phyloP scores from a whole-genome alignment of 1,140 invertebrate species.

The Drosophila hydei region DNA sequence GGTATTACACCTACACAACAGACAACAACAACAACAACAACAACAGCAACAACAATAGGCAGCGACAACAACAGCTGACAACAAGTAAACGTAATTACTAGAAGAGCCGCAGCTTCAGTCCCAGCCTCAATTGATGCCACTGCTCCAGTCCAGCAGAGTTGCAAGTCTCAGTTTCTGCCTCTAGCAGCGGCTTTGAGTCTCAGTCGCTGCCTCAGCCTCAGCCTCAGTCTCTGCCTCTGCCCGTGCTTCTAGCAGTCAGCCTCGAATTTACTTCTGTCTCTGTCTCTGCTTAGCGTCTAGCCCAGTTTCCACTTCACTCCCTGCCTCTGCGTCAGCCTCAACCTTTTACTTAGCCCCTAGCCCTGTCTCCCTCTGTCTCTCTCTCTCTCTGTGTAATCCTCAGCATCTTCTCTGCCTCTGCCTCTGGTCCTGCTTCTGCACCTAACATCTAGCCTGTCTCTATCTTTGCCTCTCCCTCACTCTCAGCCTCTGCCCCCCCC shows the following conservation, averaged over 20 bases:
- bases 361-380: not conserved
- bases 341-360: not conserved
- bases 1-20: constrained; percentile 72
- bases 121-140: constrained; percentile 4
- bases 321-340: not conserved
- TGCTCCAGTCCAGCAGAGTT: not conserved
- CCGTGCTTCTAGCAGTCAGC: not conserved
- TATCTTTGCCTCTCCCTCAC: not conserved
- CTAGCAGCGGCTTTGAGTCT: not conserved
- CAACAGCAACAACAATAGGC: constrained; percentile 21
- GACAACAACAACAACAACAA: constrained; percentile 42
- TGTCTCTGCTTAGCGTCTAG: not conserved
- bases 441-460: not conserved
- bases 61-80: constrained; percentile 53
- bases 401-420: not conserved
- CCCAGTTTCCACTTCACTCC: not conserved
- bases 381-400: not conserved
- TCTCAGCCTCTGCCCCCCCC: not conserved
- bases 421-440: not conserved
- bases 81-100: constrained; percentile 79
- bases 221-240: not conserved
- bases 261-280: not conserved
- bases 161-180: not conserved
- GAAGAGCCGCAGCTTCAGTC: constrained; percentile 38
- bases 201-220: not conserved